phyloP scores from a whole-genome alignment of 2,888 invertebrate genomes.

The Chaetogeoica ovagalla region DNA sequence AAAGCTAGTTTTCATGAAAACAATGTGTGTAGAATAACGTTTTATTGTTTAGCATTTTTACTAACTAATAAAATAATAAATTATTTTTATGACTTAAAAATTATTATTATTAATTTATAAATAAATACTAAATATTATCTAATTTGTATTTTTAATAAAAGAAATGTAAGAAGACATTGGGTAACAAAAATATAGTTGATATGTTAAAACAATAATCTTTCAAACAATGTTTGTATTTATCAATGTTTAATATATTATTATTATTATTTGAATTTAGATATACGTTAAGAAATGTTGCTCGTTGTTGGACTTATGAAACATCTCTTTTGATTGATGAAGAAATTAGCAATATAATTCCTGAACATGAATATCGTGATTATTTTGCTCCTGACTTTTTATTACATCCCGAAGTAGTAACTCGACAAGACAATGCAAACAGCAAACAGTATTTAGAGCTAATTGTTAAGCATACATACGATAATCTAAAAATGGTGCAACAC shows the following conservation, averaged over 20 bases:
- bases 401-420: conserved; percentile 87
- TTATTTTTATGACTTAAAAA: no score
- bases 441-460: conserved; percentile 94
- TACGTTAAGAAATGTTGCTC: conserved; percentile 92
- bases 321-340: conserved; percentile 88
- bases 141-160: background rate
- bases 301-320: conserved; percentile 99
- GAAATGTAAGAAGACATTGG: background rate
- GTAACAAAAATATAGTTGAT: background rate
- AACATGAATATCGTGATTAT: conserved; percentile 94
- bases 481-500: conserved; percentile 88
- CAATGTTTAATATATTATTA: background rate
- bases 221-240: conserved; percentile 55
- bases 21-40: no score
- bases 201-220: conserved; percentile 8
- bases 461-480: conserved; percentile 83
- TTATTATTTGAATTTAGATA: conserved; percentile 65
- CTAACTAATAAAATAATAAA: no score
- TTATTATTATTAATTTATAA: background rate
- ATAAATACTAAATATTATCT: background rate
- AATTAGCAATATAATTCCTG: conserved; percentile 92
- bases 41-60: no score
- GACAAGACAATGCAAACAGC: conserved; percentile 90
- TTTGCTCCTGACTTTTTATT: conserved; percentile 96
- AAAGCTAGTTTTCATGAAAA: no score